These are phyloP conservation scores for Linhomoeus sp. DNA, from an alignment of 2,888 invertebrate species.

Conservation along the genomic window DNA sequence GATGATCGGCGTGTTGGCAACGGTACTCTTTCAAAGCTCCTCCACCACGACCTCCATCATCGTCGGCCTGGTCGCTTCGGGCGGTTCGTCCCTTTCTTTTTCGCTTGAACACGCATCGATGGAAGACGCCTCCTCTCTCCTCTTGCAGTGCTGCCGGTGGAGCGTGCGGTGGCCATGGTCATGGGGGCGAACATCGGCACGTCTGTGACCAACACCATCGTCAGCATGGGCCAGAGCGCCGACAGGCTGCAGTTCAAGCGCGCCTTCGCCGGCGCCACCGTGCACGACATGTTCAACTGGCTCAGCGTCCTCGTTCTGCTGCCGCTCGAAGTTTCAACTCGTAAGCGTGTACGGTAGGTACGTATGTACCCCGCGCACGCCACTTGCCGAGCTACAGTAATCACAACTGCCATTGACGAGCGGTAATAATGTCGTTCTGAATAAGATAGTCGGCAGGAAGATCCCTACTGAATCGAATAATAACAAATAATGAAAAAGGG, in stretches of 20 bases:
- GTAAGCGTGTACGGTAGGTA: constrained; percentile 13
- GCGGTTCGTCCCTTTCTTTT: neutral
- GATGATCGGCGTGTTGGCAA: constrained; percentile 38
- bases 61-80: constrained; percentile 28
- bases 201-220: constrained; percentile 36
- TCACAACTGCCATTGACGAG: too few species aligned
- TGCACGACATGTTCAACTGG: too few species aligned
- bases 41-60: constrained; percentile 36
- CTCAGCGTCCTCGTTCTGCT: constrained; percentile 35
- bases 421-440: too few species aligned
- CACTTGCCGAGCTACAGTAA: too few species aligned
- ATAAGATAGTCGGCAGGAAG: too few species aligned
- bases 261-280: too few species aligned
- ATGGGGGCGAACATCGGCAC: constrained; percentile 39
- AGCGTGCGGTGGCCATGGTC: constrained; percentile 28
- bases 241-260: constrained; percentile 35
- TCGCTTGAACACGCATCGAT: neutral
- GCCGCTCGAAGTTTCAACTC: constrained; percentile 33
- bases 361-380: too few species aligned
- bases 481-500: too few species aligned
- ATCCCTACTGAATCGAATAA: too few species aligned
- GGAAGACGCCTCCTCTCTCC: neutral
- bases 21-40: constrained; percentile 37
- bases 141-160: neutral
- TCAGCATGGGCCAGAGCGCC: constrained; percentile 27